Evolutionary conservation across 2,888 invertebrate species (phyloP).

Genomic region (Dasypolia templi): DNA sequence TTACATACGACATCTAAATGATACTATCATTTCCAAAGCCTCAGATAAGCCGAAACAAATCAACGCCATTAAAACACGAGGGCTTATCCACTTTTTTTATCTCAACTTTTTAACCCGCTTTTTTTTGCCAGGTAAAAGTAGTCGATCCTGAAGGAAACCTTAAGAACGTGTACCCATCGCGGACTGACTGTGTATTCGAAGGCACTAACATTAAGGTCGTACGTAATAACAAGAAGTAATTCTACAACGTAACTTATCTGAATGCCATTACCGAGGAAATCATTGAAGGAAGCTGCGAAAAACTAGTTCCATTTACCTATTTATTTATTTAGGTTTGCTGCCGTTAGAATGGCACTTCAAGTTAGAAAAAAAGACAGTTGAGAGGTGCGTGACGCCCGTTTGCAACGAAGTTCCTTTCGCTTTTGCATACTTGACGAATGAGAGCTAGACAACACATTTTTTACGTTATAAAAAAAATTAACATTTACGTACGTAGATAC

Average conservation of each 20-base stretch:
- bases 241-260: neutral
- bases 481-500: too few relatives aligned
- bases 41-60: constrained; percentile 10
- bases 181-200: constrained; percentile 92
- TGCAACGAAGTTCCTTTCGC: neutral
- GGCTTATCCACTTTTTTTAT: neutral
- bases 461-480: neutral
- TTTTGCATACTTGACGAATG: neutral
- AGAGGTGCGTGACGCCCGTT: neutral
- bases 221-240: constrained; percentile 82
- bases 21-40: constrained; percentile 7
- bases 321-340: too few relatives aligned
- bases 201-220: constrained; percentile 82
- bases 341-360: neutral
- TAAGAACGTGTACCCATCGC: constrained; percentile 94
- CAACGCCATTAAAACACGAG: neutral
- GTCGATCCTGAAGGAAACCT: constrained; percentile 93
- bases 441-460: neutral
- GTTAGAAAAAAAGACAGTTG: neutral
- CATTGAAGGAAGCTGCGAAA: constrained; percentile 24
- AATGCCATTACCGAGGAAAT: constrained; percentile 22
- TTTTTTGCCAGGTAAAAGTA: constrained; percentile 90
- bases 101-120: neutral
- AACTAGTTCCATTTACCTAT: constrained; percentile 1
- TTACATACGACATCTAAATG: constrained; percentile 14